Evolutionary conservation across 1,140 invertebrate genomes (phyloP), one percentile per base, ranked within the genome.

Genomic region (Acromyrmex heyeri): DNA sequence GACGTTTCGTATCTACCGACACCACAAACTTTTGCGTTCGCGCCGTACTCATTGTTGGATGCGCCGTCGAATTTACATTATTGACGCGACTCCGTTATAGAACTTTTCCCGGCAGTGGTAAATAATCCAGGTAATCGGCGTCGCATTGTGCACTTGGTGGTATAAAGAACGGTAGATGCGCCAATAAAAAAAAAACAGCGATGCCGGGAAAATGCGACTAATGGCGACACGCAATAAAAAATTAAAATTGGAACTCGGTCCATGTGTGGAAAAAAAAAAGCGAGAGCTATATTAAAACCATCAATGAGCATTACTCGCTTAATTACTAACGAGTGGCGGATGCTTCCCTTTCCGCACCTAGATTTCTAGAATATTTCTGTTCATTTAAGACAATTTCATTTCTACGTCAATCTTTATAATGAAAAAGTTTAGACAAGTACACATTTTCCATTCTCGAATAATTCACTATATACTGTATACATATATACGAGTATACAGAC

Each of bases 61-160:
- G n/a, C 50, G 57, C 77, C 76, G 82, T 90, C 88, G 88, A 90
- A 89, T 90, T 86, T 89, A 77, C 88, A 89, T 90, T 90, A 90
- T 79, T 87, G 88, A 82, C 85, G 85, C 72, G 75, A 76, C 53
- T 59, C 81, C 64, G 62, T 44, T 76, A 62, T 30, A 59, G 53
- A 90, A 90, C 62, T 89, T 87, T 67, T 34, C 75, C 62, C 82
- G 73, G 75, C 61, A 64, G 34, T 24, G 57, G 73, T 78, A 78
- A 76, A 78, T 85, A 85, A 86, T 67, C 72, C 53, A 87, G 72
- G 77, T 73, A 89, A 90, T 90, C 88, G 85, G 50, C 67, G 78
- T 59, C 57, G 75, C 72, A 59, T 72, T 77, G 72, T 82, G 72
- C 55, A 59, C 73, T 65, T 50, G 61, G 30, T 55, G n/a, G 53